Percentiles rank a stretch among this genome's conserved stretches.
Conservation (phyloP, 2,888 invertebrate species). For the Lasioglossum zephyrum region DNA sequence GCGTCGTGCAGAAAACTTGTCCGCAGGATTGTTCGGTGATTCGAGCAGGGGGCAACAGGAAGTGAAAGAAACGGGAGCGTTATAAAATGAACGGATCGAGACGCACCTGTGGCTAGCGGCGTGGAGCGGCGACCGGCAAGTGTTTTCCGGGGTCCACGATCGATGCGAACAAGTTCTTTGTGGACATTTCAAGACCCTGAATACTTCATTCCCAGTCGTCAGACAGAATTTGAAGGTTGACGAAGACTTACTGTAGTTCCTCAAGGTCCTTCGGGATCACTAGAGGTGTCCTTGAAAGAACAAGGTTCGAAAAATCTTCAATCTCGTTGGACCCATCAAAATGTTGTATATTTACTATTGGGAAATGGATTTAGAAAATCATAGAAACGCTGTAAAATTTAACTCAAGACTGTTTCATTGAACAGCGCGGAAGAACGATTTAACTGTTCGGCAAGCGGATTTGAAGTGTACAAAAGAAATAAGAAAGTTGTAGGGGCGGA, state of each 20-base stretch:
- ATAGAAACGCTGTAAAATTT: too few species aligned
- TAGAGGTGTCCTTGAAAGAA: too few species aligned
- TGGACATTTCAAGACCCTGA: background rate
- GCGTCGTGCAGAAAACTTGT: constrained; percentile 13
- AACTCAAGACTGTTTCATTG: too few species aligned
- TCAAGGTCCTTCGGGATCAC: background rate
- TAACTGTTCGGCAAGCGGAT: too few species aligned
- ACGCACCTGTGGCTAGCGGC: background rate
- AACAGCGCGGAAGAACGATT: too few species aligned
- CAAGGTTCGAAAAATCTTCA: too few species aligned
- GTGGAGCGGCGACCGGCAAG: background rate
- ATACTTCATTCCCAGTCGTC: background rate
- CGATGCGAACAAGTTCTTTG: background rate
- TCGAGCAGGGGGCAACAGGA: background rate
- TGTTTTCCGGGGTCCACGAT: background rate
- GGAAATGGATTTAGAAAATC: too few species aligned
- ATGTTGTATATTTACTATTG: too few species aligned
- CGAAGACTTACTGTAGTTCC: background rate
- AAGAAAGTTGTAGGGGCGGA: too few species aligned
- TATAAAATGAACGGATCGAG: background rate
- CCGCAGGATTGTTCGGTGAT: constrained; percentile 9
- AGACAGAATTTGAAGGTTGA: background rate
- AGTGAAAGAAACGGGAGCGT: constrained; percentile 12
- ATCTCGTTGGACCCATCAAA: too few species aligned
- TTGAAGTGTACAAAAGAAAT: too few species aligned